Conservation (phyloP, 2,888 invertebrate genomes). For the Mylabris sibirica region DNA sequence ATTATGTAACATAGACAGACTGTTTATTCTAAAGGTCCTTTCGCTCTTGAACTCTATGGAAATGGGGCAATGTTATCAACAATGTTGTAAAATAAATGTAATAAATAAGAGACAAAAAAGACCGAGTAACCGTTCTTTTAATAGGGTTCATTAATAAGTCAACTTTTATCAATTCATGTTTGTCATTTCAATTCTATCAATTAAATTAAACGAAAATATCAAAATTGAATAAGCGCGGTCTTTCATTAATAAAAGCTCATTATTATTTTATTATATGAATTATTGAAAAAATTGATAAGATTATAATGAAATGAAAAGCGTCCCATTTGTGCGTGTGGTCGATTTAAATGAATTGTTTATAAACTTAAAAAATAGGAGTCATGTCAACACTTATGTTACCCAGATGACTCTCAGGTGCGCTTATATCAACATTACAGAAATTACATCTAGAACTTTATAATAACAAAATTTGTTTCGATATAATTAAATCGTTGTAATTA, state of each 20-base stretch:
- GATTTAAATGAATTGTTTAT: background rate
- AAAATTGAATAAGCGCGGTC: background rate
- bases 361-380: background rate
- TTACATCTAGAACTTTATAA: background rate
- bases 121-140: background rate
- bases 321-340: background rate
- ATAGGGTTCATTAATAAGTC: background rate
- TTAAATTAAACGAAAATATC: background rate
- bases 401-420: constrained; percentile 2
- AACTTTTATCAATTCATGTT: background rate
- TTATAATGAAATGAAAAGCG: no score
- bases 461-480: background rate
- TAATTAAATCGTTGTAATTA: constrained; percentile 2
- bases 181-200: background rate
- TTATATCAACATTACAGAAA: background rate
- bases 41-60: background rate
- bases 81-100: background rate
- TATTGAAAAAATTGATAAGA: background rate
- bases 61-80: background rate
- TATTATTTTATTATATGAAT: background rate
- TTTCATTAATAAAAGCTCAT: background rate
- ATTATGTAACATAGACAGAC: background rate
- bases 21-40: background rate
- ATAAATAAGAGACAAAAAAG: background rate
- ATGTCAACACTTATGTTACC: background rate